Evolutionary conservation across 2,888 invertebrate species (phyloP).

Genomic region (Lissonota sp.): DNA sequence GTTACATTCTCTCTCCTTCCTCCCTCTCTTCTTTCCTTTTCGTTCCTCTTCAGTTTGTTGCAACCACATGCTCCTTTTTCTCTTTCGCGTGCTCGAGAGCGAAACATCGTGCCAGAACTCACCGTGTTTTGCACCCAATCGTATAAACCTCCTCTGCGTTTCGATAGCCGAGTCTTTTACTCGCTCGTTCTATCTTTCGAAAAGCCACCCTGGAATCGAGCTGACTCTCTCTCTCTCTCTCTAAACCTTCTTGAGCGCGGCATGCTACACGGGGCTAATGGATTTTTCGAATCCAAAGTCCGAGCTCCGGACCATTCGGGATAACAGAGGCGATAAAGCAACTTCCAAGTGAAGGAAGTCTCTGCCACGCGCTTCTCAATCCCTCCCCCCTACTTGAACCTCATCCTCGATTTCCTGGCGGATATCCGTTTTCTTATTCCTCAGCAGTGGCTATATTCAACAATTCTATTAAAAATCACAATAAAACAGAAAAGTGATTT

Average conservation of each 20-base stretch:
- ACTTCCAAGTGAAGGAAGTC: conserved; percentile 35
- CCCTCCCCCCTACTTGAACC: conserved; percentile 6
- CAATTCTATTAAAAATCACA: not conserved
- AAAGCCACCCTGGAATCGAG: conserved; percentile 33
- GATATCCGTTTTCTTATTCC: conserved; percentile 59
- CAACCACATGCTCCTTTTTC: conserved; percentile 5
- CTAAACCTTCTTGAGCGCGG: conserved; percentile 57
- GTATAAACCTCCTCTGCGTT: conserved; percentile 35
- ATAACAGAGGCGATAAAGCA: conserved; percentile 57
- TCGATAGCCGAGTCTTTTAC: conserved; percentile 38
- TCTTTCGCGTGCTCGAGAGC: conserved; percentile 2
- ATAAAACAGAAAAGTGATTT: not conserved
- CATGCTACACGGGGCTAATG: conserved; percentile 74
- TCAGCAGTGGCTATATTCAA: not conserved
- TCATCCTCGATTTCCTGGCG: conserved; percentile 48
- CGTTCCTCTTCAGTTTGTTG: conserved; percentile 18
- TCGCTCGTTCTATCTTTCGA: conserved; percentile 26
- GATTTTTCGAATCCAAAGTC: conserved; percentile 80
- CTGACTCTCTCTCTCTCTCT: conserved; percentile 50
- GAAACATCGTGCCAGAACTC: conserved; percentile 19
- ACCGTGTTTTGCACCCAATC: conserved; percentile 46
- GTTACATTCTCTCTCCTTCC: conserved; percentile 51
- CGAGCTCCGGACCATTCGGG: conserved; percentile 49
- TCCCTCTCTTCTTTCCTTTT: conserved; percentile 10
- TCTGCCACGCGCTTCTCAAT: conserved; percentile 20